A percentile compares a stretch with the other conserved stretches of the same genome.
These are phyloP conservation scores for Lasioglossum morio DNA, from an alignment of 2,888 invertebrate genomes.

Conservation along the genomic window DNA sequence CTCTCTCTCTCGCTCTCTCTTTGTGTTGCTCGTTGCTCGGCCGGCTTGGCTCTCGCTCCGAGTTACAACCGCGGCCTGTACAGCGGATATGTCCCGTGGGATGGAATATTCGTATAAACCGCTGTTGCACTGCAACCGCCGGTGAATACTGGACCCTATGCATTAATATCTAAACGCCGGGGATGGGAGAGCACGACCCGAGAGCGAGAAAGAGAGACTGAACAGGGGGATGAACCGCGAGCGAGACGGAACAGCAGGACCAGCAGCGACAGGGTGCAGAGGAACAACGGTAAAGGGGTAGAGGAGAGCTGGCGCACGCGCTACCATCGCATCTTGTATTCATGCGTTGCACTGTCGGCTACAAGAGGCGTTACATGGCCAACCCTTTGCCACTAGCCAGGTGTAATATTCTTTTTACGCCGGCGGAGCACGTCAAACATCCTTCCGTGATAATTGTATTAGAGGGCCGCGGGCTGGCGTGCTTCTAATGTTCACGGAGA, in stretches of 20 bases:
- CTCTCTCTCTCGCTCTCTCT: slow-evolving; percentile 1
- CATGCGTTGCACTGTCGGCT: slow-evolving; percentile 64
- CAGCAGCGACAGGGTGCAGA: background rate
- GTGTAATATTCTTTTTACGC: slow-evolving; percentile 65
- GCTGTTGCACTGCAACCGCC: slow-evolving; percentile 70
- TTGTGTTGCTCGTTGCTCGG: slow-evolving; percentile 36
- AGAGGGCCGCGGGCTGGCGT: slow-evolving; percentile 37
- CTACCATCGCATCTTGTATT: slow-evolving; percentile 64
- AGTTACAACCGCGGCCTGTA: slow-evolving; percentile 66
- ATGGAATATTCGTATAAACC: slow-evolving; percentile 73
- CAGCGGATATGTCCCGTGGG: slow-evolving; percentile 70
- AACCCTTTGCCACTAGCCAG: slow-evolving; percentile 60
- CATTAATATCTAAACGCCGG: slow-evolving; percentile 73
- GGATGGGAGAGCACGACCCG: slow-evolving; percentile 1
- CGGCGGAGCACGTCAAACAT: slow-evolving; percentile 59
- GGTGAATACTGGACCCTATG: slow-evolving; percentile 64
- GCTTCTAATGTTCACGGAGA: slow-evolving; percentile 32
- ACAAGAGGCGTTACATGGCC: slow-evolving; percentile 60
- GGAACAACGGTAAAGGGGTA: background rate
- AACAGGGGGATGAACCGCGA: slow-evolving; percentile 21
- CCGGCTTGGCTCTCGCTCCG: slow-evolving; percentile 47
- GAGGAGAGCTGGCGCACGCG: slow-evolving; percentile 42
- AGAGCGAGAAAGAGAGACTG: background rate
- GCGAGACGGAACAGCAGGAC: background rate
- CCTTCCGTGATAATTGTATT: slow-evolving; percentile 63